phyloP scores from a whole-genome alignment of 1,140 invertebrate genomes.

The Asobara japonica region DNA sequence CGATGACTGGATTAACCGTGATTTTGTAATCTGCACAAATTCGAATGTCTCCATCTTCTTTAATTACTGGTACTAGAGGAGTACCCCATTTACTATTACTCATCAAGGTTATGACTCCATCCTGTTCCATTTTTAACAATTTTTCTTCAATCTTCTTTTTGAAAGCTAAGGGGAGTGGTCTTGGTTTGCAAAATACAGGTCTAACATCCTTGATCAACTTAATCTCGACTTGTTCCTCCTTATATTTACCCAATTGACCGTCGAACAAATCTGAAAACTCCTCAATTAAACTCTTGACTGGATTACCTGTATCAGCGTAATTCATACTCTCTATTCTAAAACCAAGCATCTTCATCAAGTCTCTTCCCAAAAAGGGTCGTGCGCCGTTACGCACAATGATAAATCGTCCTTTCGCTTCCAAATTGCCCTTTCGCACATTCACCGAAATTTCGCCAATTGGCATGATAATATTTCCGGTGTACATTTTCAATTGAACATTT shows the following conservation, averaged over 20 bases:
- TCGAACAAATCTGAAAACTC: slow-evolving; percentile 31
- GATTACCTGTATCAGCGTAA: slow-evolving; percentile 51
- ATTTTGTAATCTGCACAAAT: slow-evolving; percentile 65
- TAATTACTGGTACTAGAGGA: slow-evolving; percentile 63
- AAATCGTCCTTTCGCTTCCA: not conserved
- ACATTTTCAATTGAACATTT: slow-evolving; percentile 23
- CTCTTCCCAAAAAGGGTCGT: slow-evolving; percentile 33
- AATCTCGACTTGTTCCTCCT: slow-evolving; percentile 25
- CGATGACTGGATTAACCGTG: slow-evolving; percentile 51
- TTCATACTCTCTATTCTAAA: slow-evolving; percentile 23
- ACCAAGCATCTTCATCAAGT: slow-evolving; percentile 32
- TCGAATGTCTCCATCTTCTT: slow-evolving; percentile 57
- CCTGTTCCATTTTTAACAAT: slow-evolving; percentile 48
- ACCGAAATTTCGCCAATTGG: slow-evolving; percentile 30
- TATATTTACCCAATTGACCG: slow-evolving; percentile 38
- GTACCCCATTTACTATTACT: slow-evolving; percentile 62
- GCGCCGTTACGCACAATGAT: slow-evolving; percentile 28
- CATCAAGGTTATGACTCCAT: slow-evolving; percentile 56
- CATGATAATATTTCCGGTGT: slow-evolving; percentile 19
- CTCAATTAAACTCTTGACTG: slow-evolving; percentile 41
- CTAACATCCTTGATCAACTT: slow-evolving; percentile 40
- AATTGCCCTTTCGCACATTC: slow-evolving; percentile 1
- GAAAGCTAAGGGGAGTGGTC: slow-evolving; percentile 54
- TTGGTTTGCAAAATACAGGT: slow-evolving; percentile 46
- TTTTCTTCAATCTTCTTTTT: slow-evolving; percentile 50